These are phyloP conservation scores for Siniperca obscura DNA, from an alignment of 2,797 vertebrate species.

Conservation along the genomic window DNA sequence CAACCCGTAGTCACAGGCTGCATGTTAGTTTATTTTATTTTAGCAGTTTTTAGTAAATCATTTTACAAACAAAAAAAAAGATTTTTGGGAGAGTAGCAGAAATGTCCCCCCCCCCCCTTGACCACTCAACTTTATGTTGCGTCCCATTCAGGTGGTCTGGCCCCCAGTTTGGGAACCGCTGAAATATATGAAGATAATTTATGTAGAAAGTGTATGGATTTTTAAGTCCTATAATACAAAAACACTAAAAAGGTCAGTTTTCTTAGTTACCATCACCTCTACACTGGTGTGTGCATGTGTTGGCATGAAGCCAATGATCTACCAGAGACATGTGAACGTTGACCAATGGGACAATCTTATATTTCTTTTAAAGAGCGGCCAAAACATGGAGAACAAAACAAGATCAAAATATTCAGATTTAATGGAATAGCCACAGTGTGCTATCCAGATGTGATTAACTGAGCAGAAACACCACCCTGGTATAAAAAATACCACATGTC, in stretches of 20 bases:
- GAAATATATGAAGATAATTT: background rate
- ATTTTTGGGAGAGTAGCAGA: too few relatives aligned
- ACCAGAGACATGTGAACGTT: background rate
- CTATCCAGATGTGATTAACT: conserved; percentile 1
- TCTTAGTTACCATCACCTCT: background rate
- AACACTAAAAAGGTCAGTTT: background rate
- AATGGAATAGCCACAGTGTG: background rate
- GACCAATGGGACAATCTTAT: background rate
- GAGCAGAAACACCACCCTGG: background rate
- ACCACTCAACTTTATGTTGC: too few relatives aligned
- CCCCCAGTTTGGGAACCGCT: background rate
- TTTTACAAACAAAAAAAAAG: too few relatives aligned
- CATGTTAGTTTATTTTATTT: too few relatives aligned
- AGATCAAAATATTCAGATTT: background rate
- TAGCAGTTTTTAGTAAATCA: too few relatives aligned
- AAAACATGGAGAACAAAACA: background rate
- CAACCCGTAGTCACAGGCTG: background rate
- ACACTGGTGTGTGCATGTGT: background rate
- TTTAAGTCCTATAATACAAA: background rate
- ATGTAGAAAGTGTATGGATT: background rate
- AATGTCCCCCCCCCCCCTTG: background rate
- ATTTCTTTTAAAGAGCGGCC: background rate
- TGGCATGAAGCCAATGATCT: background rate
- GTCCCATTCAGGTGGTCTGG: too few relatives aligned
- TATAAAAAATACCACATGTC: conserved; percentile 15